Evolutionary conservation across 2,888 invertebrate genomes (phyloP), one percentile per base, ranked within the genome.

Genomic region (Hemicrepidius hirtus): DNA sequence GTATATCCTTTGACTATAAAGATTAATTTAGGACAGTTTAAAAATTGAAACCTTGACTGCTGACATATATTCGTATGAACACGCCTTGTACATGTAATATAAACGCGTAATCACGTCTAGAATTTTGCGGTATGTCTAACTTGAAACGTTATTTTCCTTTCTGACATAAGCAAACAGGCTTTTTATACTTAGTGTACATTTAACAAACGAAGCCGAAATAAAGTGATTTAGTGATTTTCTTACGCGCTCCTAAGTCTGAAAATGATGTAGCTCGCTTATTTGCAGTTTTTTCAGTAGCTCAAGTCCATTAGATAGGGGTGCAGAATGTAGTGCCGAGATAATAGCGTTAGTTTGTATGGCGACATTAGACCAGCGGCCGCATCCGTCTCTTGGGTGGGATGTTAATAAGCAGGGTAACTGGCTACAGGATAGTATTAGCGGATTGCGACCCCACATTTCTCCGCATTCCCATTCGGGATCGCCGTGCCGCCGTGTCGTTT

Each of bases 351-450:
- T 75, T 74, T 68, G 67, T 71, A 75, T 69, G 69, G 75, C 71
- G 64, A 72, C 75, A 76, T 77, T 74, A 73, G 74, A 53, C 69
- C 71, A 74, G 65, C 53, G 65, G 76, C 59, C 69, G 73, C 71
- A 70, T 76, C 68, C 67, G 74, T 76, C 75, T 78, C 78, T 75
- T 62, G 78, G 79, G 75, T 74, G 65, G 75, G 75, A 74, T 77
- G 77, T 79, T 79, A 79, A 78, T 78, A 79, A 78, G 76, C 77
- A 75, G 72, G 76, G 73, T 74, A 76, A 75, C 71, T 70, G 75
- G 74, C 70, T 76, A 73, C 72, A 75, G 67, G 76, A 74, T 70
- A 71, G 73, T 73, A 72, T 73, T 73, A 70, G 74, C 65, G 71
- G 68, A 73, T 69, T 70, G 68, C 70, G 69, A 65, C 50, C 73